Evolutionary conservation across 2,113 vertebrate species (phyloP).

Genomic region (Phycodurus eques): DNA sequence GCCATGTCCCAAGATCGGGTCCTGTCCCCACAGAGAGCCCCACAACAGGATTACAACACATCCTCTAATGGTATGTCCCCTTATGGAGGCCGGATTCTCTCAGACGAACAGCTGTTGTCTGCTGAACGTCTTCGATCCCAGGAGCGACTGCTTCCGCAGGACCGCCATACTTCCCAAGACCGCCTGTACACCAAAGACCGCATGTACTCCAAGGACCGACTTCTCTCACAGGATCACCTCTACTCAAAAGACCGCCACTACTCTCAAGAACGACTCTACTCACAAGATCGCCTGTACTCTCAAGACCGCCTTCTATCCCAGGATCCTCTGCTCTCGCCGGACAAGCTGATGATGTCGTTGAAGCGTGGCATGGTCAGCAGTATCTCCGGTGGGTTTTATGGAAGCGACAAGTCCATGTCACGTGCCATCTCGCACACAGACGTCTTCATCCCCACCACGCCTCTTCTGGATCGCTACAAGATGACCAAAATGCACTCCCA

Average conservation of each 20-base stretch:
- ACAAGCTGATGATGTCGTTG: slow-evolving; percentile 80
- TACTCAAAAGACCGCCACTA: slow-evolving; percentile 80
- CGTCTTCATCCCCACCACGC: slow-evolving; percentile 95
- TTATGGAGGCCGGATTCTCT: slow-evolving; percentile 87
- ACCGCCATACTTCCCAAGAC: slow-evolving; percentile 89
- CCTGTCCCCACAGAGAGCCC: slow-evolving; percentile 81
- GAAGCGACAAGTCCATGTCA: slow-evolving; percentile 88
- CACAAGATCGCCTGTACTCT: slow-evolving; percentile 89
- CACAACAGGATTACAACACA: slow-evolving; percentile 79
- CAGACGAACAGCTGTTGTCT: slow-evolving; percentile 89
- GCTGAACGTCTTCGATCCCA: slow-evolving; percentile 78
- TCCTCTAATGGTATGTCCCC: slow-evolving; percentile 73
- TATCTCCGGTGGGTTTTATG: slow-evolving; percentile 73
- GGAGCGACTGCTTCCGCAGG: slow-evolving; percentile 88
- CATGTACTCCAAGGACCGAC: slow-evolving; percentile 89
- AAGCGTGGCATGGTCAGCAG: slow-evolving; percentile 74
- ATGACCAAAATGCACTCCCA: slow-evolving; percentile 99
- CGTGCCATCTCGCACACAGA: slow-evolving; percentile 95
- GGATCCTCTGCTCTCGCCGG: slow-evolving; percentile 94
- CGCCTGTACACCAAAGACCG: slow-evolving; percentile 90
- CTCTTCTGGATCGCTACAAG: slow-evolving; percentile 93
- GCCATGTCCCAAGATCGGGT: slow-evolving; percentile 98
- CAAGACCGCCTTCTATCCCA: slow-evolving; percentile 94
- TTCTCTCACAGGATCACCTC: slow-evolving; percentile 85
- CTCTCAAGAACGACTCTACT: slow-evolving; percentile 90